Percentiles rank a stretch among this genome's conserved stretches.
Evolutionary conservation across 2,888 invertebrate species (phyloP).

Genomic region (Trichopoda pennipes): DNA sequence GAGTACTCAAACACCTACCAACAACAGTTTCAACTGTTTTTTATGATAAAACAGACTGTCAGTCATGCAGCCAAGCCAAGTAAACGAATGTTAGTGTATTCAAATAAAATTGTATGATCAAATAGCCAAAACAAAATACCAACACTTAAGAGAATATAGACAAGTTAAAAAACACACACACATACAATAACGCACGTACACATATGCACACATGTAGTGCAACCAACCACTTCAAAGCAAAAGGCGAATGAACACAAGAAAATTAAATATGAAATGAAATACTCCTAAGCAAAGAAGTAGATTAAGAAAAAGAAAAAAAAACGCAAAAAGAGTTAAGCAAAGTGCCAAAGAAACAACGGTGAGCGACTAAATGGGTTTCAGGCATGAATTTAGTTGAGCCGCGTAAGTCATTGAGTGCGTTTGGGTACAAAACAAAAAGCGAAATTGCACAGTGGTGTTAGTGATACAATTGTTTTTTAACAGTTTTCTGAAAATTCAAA

Average conservation of each 20-base stretch:
- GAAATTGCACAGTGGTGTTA: conserved; percentile 43
- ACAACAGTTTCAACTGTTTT: conserved; percentile 39
- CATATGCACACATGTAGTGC: background rate
- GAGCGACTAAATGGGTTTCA: conserved; percentile 57
- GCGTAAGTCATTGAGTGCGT: conserved; percentile 81
- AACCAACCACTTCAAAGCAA: conserved; percentile 27
- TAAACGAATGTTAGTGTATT: conserved; percentile 26
- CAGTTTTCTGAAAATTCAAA: conserved; percentile 32
- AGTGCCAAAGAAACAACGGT: conserved; percentile 67
- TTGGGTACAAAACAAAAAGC: conserved; percentile 65
- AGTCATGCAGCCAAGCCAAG: conserved; percentile 14
- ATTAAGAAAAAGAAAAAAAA: conserved; percentile 39
- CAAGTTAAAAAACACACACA: conserved; percentile 43
- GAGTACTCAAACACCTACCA: conserved; percentile 57
- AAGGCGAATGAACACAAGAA: conserved; percentile 36
- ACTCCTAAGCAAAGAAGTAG: conserved; percentile 20
- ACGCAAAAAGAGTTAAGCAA: conserved; percentile 49
- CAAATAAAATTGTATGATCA: conserved; percentile 32
- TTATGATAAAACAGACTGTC: background rate
- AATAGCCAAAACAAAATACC: conserved; percentile 45
- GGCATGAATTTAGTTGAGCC: conserved; percentile 79
- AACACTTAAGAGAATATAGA: conserved; percentile 44
- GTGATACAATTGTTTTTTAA: conserved; percentile 34
- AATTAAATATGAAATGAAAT: conserved; percentile 34
- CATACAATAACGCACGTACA: background rate